Conservation (phyloP, 2,797 vertebrate genomes). For the Glossophaga mutica region DNA sequence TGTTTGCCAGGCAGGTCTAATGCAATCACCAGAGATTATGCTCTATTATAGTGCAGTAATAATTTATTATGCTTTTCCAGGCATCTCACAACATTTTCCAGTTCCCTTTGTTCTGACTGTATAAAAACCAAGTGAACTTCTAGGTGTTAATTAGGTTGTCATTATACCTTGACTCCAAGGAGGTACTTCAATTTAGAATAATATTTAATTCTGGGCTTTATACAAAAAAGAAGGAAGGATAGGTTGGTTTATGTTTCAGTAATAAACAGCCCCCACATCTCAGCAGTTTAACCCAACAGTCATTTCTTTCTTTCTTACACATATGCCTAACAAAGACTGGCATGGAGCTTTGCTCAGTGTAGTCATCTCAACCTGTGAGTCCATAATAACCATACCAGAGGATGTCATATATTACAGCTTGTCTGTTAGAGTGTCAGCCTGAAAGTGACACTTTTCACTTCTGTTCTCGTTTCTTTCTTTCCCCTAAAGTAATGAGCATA, state of each 20-base stretch:
- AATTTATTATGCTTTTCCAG: neutral
- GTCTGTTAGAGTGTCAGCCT: neutral
- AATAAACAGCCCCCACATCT: neutral
- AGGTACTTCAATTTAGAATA: neutral
- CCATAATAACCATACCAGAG: neutral
- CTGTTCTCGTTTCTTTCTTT: neutral
- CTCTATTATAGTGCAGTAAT: neutral
- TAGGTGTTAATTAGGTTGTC: neutral
- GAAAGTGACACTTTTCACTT: neutral
- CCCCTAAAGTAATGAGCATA: neutral
- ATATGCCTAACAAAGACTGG: neutral
- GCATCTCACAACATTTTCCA: neutral
- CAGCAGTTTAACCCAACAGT: neutral
- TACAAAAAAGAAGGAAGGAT: neutral
- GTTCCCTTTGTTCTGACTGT: neutral
- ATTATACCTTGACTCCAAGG: neutral
- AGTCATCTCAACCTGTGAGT: neutral
- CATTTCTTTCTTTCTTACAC: conserved; percentile 13
- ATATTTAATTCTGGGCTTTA: neutral
- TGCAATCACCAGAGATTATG: neutral
- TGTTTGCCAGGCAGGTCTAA: neutral
- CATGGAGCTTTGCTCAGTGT: neutral
- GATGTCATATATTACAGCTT: neutral
- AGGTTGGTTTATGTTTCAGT: neutral
- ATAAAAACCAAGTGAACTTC: neutral